Evolutionary conservation across 2,113 vertebrate genomes (phyloP).

Genomic region (Sphyrna mokarran): DNA sequence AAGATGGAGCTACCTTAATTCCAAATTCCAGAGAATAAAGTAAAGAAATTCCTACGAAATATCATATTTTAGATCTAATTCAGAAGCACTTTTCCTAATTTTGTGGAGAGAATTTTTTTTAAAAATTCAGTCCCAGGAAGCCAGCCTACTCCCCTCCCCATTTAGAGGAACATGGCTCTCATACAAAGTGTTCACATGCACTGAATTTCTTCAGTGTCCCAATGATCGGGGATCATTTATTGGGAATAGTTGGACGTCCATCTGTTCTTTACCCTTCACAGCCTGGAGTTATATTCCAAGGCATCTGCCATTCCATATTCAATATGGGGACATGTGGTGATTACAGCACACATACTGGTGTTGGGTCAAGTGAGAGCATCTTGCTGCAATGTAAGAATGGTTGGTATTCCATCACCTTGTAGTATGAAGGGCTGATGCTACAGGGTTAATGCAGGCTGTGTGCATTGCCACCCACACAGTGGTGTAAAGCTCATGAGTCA

Average conservation of each 20-base stretch:
- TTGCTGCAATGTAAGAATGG: neutral
- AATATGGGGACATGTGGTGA: neutral
- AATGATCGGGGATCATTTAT: neutral
- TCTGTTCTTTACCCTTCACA: neutral
- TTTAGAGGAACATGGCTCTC: neutral
- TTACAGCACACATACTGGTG: neutral
- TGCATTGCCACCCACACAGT: too few relatives aligned
- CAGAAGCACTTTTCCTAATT: neutral
- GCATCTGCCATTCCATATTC: neutral
- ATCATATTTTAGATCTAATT: neutral
- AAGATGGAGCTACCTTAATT: too few relatives aligned
- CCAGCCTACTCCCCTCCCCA: neutral
- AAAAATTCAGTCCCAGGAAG: neutral
- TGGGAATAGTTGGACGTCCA: neutral
- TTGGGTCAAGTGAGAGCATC: neutral
- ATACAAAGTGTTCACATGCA: neutral
- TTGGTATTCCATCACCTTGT: neutral
- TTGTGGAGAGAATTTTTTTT: neutral
- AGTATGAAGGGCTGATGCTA: too few relatives aligned
- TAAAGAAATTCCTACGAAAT: neutral
- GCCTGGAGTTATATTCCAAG: neutral
- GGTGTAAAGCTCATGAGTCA: too few relatives aligned
- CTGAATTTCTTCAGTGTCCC: neutral
- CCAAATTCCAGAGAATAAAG: too few relatives aligned
- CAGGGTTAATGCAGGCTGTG: too few relatives aligned